phyloP scores from a whole-genome alignment of 2,888 invertebrate genomes.

The Alloplasta piceator region DNA sequence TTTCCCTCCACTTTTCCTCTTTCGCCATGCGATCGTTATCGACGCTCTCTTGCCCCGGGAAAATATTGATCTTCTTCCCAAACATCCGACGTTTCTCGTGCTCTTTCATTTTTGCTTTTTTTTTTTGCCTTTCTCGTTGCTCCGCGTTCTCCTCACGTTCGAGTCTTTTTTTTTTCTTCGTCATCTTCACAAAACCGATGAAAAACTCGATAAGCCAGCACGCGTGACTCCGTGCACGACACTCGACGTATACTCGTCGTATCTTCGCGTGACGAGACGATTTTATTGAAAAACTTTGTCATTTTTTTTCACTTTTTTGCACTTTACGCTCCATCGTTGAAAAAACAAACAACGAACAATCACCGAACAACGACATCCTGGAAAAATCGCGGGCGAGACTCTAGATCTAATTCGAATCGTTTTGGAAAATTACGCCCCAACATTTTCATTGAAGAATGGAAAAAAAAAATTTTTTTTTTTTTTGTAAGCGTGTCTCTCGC shows the following conservation, averaged over 20 bases:
- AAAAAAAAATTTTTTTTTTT: no score
- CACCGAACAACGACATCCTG: slow-evolving; percentile 40
- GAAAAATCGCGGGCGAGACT: slow-evolving; percentile 8
- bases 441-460: slow-evolving; percentile 12
- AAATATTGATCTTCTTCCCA: neutral
- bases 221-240: slow-evolving; percentile 7
- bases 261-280: slow-evolving; percentile 45
- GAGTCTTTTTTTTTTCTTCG: slow-evolving; percentile 1
- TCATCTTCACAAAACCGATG: neutral
- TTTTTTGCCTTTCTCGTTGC: neutral
- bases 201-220: slow-evolving; percentile 43
- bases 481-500: no score
- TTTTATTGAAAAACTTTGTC: slow-evolving; percentile 69
- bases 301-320: slow-evolving; percentile 1
- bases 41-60: neutral
- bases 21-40: neutral
- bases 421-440: slow-evolving; percentile 16
- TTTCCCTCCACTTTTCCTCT: neutral
- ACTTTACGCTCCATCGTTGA: neutral
- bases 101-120: slow-evolving; percentile 3
- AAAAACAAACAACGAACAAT: neutral
- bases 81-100: neutral
- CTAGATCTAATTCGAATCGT: slow-evolving; percentile 42
- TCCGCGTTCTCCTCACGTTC: neutral
- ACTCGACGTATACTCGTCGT: slow-evolving; percentile 43